Conservation (phyloP, 2,797 vertebrate species). For the Takifugu ocellatus region DNA sequence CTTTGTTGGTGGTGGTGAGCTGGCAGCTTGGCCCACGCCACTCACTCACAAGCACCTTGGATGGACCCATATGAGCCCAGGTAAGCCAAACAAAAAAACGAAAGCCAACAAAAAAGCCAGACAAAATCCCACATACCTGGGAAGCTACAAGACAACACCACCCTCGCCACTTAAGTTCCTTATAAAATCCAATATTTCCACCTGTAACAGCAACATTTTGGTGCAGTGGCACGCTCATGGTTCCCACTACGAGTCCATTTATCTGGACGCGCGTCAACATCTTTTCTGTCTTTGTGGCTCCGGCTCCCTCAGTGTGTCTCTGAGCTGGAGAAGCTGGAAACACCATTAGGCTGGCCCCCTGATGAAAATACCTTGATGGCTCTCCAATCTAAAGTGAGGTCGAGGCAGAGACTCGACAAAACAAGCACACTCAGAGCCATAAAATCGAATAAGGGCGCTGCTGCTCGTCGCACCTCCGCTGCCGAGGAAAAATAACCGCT, state of each 20-base stretch:
- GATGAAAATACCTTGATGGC: conserved; percentile 68
- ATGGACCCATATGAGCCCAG: too few relatives aligned
- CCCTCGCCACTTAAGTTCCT: too few relatives aligned
- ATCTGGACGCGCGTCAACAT: conserved; percentile 35
- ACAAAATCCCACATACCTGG: too few relatives aligned
- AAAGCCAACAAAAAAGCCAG: too few relatives aligned
- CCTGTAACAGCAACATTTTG: too few relatives aligned
- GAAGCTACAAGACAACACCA: too few relatives aligned
- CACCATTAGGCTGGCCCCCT: conserved; percentile 59
- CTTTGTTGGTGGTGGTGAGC: too few relatives aligned
- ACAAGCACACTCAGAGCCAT: conserved; percentile 54
- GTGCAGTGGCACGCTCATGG: conserved; percentile 2
- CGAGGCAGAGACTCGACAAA: conserved; percentile 40
- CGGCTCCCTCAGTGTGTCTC: conserved; percentile 31
- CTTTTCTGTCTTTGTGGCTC: conserved; percentile 41
- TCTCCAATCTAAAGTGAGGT: conserved; percentile 53
- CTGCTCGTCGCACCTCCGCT: conserved; percentile 50
- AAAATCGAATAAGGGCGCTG: conserved; percentile 64
- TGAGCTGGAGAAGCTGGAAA: conserved; percentile 53
- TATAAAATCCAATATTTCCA: too few relatives aligned
- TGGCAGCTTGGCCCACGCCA: too few relatives aligned
- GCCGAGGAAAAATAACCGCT: conserved; percentile 58
- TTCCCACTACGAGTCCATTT: conserved; percentile 38
- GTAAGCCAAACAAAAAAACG: too few relatives aligned
- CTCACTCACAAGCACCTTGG: too few relatives aligned